Conservation (phyloP, 2,113 vertebrate species). For the Plestiodon gilberti region DNA sequence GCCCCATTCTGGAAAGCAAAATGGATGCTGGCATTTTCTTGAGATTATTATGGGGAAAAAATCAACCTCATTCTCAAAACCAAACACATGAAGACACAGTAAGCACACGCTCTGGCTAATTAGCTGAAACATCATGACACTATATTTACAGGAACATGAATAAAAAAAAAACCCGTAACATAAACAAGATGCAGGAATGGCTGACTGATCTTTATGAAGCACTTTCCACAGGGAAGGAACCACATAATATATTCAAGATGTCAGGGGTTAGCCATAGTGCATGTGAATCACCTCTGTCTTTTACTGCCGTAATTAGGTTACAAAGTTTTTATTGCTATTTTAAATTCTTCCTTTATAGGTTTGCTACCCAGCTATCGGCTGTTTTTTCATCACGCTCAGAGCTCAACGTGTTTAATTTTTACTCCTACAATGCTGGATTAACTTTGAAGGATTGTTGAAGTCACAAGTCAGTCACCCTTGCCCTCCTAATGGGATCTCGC, state of each 20-base stretch:
- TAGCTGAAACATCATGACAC: not conserved
- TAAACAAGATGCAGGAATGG: conserved; percentile 46
- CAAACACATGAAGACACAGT: not conserved
- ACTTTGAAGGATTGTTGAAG: conserved; percentile 76
- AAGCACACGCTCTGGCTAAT: not conserved
- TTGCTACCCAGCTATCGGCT: conserved; percentile 66
- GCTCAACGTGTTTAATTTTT: conserved; percentile 75
- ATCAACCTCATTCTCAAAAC: not conserved
- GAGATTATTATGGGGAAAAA: not conserved
- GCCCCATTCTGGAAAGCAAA: not conserved
- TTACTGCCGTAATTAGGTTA: conserved; percentile 71
- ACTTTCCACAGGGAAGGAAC: conserved; percentile 62
- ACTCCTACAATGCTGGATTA: conserved; percentile 75
- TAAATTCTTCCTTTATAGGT: conserved; percentile 74
- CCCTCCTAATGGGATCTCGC: conserved; percentile 78
- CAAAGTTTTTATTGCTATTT: conserved; percentile 75
- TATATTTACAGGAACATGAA: not conserved
- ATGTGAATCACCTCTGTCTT: conserved; percentile 75
- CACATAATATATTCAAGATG: conserved; percentile 72
- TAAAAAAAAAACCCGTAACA: not conserved
- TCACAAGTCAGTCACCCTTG: conserved; percentile 78
- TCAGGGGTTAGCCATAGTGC: conserved; percentile 67
- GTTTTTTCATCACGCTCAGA: conserved; percentile 73
- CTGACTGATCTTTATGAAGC: conserved; percentile 58
- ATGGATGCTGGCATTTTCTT: not conserved